A percentile compares a stretch with the other conserved stretches of the same genome.
These are phyloP conservation scores for Nasonia oneida DNA, from an alignment of 2,888 invertebrate species.

Conservation along the genomic window DNA sequence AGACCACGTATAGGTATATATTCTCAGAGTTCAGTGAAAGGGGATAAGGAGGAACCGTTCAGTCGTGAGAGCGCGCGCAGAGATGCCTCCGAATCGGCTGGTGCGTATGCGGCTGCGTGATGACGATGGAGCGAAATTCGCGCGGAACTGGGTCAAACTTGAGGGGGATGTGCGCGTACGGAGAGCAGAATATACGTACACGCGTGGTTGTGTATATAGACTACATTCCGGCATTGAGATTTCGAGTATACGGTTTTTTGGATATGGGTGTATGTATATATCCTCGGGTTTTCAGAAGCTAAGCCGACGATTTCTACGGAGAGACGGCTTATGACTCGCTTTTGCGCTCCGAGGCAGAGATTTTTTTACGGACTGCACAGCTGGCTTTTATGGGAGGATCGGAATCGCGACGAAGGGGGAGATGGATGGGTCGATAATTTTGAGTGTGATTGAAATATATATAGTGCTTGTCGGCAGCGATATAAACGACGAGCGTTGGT, in stretches of 20 bases:
- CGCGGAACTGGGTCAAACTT: conserved; percentile 58
- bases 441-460: conserved; percentile 8
- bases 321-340: neutral
- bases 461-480: neutral
- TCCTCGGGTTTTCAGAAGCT: neutral
- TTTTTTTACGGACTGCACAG: neutral
- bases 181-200: conserved; percentile 19
- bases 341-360: neutral
- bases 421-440: conserved; percentile 1
- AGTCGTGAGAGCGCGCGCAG: neutral
- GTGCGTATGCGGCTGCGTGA: conserved; percentile 13
- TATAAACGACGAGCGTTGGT: neutral
- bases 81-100: neutral
- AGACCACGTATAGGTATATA: neutral
- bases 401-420: neutral
- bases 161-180: neutral
- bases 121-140: conserved; percentile 26
- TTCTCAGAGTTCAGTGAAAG: neutral
- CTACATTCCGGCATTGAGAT: conserved; percentile 8
- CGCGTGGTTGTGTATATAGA: neutral
- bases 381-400: neutral
- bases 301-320: neutral
- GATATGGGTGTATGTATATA: neutral
- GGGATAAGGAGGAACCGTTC: neutral
- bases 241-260: neutral